These are phyloP conservation scores for Etia nguti DNA, from an alignment of 2,113 vertebrate genomes.

Conservation along the genomic window DNA sequence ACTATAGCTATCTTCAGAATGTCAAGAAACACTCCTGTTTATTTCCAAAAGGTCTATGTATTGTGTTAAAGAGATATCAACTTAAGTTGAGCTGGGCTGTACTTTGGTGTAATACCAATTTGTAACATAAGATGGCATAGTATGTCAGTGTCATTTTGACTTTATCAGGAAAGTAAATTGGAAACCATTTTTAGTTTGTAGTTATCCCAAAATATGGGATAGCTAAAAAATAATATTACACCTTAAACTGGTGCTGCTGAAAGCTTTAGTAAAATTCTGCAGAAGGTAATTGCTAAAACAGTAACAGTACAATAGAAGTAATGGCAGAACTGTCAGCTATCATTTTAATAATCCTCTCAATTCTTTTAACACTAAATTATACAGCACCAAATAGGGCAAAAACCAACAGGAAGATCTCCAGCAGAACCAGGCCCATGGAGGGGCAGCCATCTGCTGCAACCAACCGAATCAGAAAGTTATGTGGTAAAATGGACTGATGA, in stretches of 20 bases:
- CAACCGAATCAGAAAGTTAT: neutral
- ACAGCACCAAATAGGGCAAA: neutral
- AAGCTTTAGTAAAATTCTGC: neutral
- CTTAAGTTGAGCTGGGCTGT: neutral
- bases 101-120: neutral
- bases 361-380: neutral
- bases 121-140: neutral
- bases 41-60: neutral
- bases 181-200: neutral
- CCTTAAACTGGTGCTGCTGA: neutral
- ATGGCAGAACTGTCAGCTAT: neutral
- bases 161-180: neutral
- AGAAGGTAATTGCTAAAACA: neutral
- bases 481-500: neutral
- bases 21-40: neutral
- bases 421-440: neutral
- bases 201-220: neutral
- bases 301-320: neutral
- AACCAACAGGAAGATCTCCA: neutral
- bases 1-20: neutral
- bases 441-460: neutral
- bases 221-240: neutral
- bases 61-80: neutral
- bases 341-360: neutral
- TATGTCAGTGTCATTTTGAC: neutral